Evolutionary conservation across 1,140 invertebrate genomes (phyloP), one percentile per base, ranked within the genome.

Genomic region (Drosophila simulans): DNA sequence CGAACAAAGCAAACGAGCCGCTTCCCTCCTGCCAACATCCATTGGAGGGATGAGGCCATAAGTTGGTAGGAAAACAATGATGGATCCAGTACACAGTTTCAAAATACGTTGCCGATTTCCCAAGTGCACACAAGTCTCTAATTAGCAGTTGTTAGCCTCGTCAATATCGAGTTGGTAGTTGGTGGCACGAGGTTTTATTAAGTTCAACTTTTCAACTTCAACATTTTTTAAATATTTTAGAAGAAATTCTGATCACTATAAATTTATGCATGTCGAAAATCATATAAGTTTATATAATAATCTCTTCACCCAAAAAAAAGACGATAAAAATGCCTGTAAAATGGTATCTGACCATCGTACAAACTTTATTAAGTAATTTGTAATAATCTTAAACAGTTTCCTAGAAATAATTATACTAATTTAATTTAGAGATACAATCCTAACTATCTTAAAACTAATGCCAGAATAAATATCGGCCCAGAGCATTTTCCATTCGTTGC

Each of bases 1-100:
- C 82, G 63, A 79, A 86, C 82, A 86, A 88, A 88, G 75, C 77
- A 82, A 86, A 78, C 83, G 60, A 72, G 58, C 63, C 70, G 70
- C 34, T 56, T 54, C 31, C 35, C 64, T 57, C 59, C 11, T 17
- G 35, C 12, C 13, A 37, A 39, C 13, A 45, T 8, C 2, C 4
- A 13, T 17, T 37, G n/a, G 13, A 66, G 45, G 58, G 59, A 66
- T 20, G 40, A 69, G 64, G 43, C 64, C 42, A 49, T 63, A 59
- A 59, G 63, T 69, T n/a, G 25, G 13, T 46, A 34, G 13, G 48
- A 54, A 68, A 68, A 34, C 59, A 42, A 27, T 64, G 60, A n/a
- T 25, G 31, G 34, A 27, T 62, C 43, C 20, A 11, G 59, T 37
- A 20, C 15, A 45, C 22, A 53, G 20, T 40, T 31, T 72, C 34